Evolutionary conservation across 2,113 vertebrate species (phyloP).

Genomic region (Hippocampus mohnikei): DNA sequence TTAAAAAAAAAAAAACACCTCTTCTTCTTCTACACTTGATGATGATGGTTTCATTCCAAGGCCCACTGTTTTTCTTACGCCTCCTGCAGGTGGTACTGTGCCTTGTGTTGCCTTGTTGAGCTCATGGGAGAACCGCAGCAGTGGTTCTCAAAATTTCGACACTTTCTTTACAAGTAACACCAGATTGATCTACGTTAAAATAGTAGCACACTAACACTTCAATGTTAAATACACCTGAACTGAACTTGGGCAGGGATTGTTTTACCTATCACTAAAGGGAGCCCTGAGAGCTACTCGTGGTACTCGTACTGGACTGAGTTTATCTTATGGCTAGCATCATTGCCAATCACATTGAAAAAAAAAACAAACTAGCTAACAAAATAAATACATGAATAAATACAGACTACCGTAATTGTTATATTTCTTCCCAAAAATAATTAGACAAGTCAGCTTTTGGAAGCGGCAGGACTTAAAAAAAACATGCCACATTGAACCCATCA

Average conservation of each 20-base stretch:
- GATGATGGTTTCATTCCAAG: neutral
- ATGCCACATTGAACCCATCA: no score
- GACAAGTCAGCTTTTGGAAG: no score
- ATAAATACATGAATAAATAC: no score
- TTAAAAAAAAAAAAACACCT: constrained; percentile 30
- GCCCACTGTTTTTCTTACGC: neutral
- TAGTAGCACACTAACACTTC: neutral
- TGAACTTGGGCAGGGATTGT: neutral
- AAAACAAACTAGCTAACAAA: no score
- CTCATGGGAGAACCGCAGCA: neutral
- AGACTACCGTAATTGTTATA: no score
- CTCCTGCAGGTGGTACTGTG: neutral
- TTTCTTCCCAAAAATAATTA: no score
- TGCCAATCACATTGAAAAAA: no score
- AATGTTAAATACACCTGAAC: neutral
- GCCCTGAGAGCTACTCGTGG: neutral
- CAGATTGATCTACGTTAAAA: neutral
- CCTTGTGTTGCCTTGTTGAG: neutral
- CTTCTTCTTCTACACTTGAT: constrained; percentile 13
- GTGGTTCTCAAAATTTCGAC: neutral
- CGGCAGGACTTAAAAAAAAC: no score
- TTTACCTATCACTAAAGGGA: neutral
- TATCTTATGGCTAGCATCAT: no score
- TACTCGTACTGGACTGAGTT: no score
- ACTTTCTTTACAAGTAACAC: neutral